phyloP scores from a whole-genome alignment of 2,888 invertebrate genomes.

The Tenthredo notha region DNA sequence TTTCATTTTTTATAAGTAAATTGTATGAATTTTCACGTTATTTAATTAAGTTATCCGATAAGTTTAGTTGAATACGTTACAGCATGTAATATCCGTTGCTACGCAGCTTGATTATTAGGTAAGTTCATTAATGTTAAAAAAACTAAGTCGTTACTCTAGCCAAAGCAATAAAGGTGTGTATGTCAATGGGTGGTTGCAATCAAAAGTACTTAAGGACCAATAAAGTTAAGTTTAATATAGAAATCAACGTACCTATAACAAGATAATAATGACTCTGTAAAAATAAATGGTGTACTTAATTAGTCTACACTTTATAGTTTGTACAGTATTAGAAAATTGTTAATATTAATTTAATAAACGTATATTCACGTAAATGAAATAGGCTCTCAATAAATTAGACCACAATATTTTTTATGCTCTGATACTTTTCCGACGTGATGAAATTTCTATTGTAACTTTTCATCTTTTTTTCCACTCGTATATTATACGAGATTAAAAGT shows the following conservation, averaged over 20 bases:
- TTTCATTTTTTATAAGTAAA: constrained; percentile 25
- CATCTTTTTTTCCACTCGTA: not conserved
- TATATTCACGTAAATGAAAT: not conserved
- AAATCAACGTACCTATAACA: constrained; percentile 19
- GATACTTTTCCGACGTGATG: not conserved
- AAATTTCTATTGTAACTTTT: not conserved
- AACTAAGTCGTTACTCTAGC: constrained; percentile 49
- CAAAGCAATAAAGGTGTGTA: constrained; percentile 44
- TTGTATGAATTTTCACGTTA: constrained; percentile 18
- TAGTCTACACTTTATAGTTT: constrained; percentile 32
- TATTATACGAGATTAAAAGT: not conserved
- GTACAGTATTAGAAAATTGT: constrained; percentile 46
- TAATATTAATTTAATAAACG: constrained; percentile 31
- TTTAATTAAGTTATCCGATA: constrained; percentile 17
- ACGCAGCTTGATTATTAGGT: constrained; percentile 14
- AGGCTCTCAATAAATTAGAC: not conserved
- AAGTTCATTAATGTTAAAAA: not conserved
- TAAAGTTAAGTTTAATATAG: constrained; percentile 32
- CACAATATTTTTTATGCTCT: not conserved
- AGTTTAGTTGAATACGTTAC: constrained; percentile 1
- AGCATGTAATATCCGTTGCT: not conserved
- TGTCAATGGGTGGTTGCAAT: constrained; percentile 48
- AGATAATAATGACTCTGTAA: constrained; percentile 42
- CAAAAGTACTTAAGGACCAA: constrained; percentile 56
- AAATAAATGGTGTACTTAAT: constrained; percentile 45